These are phyloP conservation scores for Geophilus truncorum DNA, from an alignment of 2,888 invertebrate genomes.

Conservation along the genomic window DNA sequence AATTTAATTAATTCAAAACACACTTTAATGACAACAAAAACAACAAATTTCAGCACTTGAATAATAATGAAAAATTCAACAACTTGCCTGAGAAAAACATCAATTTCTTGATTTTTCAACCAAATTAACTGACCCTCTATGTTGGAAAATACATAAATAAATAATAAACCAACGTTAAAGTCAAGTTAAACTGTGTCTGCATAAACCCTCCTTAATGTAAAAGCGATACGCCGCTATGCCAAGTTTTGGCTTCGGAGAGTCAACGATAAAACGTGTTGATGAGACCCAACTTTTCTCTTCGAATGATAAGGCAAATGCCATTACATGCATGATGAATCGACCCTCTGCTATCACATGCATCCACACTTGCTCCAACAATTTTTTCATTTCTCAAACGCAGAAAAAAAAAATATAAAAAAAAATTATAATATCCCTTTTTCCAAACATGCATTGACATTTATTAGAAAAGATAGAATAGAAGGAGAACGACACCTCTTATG, in stretches of 20 bases:
- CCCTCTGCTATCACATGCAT: not conserved
- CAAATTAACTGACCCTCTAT: too few species aligned
- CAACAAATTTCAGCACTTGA: too few species aligned
- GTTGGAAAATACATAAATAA: too few species aligned
- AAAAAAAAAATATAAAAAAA: not conserved
- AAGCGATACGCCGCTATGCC: not conserved
- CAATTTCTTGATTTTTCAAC: too few species aligned
- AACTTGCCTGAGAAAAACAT: too few species aligned
- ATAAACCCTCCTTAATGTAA: not conserved
- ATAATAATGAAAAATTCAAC: too few species aligned
- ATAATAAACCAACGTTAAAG: too few species aligned
- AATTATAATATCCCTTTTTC: not conserved
- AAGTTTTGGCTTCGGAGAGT: not conserved
- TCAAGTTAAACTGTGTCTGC: too few species aligned
- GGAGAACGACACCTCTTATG: not conserved
- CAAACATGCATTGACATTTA: not conserved
- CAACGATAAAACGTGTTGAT: conserved; percentile 15
- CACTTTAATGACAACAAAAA: too few species aligned
- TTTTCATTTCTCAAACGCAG: not conserved
- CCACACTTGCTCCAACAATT: not conserved
- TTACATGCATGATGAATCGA: conserved; percentile 10
- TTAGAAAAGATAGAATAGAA: not conserved
- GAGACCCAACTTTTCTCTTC: not conserved
- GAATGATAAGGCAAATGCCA: conserved; percentile 11
- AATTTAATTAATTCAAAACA: too few species aligned